Percentiles rank a stretch among this genome's conserved stretches.
These are phyloP conservation scores for Aspidoscelis tigris DNA, from an alignment of 2,113 vertebrate genomes.

Conservation along the genomic window DNA sequence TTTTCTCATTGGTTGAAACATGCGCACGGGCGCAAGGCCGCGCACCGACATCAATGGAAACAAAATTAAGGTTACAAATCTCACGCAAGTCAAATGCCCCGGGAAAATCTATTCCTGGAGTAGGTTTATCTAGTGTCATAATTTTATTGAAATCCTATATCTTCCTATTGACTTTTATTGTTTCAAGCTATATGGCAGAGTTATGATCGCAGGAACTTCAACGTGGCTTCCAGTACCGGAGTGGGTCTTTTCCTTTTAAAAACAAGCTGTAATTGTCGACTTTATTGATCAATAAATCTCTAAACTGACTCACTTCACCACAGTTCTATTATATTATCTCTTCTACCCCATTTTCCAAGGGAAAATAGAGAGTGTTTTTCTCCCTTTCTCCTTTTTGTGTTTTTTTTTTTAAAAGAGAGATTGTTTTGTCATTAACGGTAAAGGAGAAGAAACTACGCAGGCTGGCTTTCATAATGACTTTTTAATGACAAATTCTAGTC, in stretches of 20 bases:
- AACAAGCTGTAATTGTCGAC: conserved; percentile 75
- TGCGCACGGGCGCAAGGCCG: conserved; percentile 5
- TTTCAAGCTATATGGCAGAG: conserved; percentile 69
- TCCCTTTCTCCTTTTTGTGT: background rate
- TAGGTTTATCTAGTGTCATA: conserved; percentile 80
- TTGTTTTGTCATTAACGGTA: conserved; percentile 68
- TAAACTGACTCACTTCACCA: conserved; percentile 54
- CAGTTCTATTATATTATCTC: conserved; percentile 21
- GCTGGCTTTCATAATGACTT: conserved; percentile 61
- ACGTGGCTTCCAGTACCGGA: conserved; percentile 56
- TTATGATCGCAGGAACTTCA: conserved; percentile 66
- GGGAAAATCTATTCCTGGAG: conserved; percentile 76
- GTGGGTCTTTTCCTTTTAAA: conserved; percentile 61
- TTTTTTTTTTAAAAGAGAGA: conserved; percentile 56
- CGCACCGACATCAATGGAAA: conserved; percentile 73
- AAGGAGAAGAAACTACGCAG: conserved; percentile 47
- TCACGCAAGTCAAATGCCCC: conserved; percentile 69
- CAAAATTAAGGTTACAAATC: conserved; percentile 85
- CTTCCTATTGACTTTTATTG: conserved; percentile 82
- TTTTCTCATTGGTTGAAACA: conserved; percentile 70
- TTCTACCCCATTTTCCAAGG: conserved; percentile 40
- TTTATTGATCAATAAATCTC: conserved; percentile 81
- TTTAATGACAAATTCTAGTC: conserved; percentile 65
- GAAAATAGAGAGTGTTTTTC: conserved; percentile 35
- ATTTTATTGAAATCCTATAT: conserved; percentile 85